phyloP scores from a whole-genome alignment of 2,888 invertebrate genomes.

The Graphium colonna region DNA sequence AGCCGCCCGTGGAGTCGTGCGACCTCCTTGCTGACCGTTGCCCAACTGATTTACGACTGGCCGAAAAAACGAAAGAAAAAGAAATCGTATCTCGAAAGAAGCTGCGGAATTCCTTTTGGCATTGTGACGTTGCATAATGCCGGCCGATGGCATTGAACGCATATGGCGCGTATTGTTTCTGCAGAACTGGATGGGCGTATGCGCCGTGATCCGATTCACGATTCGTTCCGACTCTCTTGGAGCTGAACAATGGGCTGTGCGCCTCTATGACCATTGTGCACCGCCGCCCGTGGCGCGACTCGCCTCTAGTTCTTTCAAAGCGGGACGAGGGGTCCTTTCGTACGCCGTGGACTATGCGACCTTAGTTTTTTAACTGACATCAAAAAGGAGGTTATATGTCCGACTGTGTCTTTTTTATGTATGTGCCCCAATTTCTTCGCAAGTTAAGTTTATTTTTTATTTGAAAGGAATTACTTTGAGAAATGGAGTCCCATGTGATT shows the following conservation, averaged over 20 bases:
- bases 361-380: too few species aligned
- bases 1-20: slow-evolving; percentile 30
- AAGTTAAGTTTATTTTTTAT: too few species aligned
- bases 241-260: slow-evolving; percentile 48
- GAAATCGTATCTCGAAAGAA: slow-evolving; percentile 29
- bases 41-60: slow-evolving; percentile 65
- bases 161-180: slow-evolving; percentile 67
- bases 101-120: slow-evolving; percentile 63
- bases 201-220: slow-evolving; percentile 67
- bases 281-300: slow-evolving; percentile 50
- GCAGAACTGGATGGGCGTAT: slow-evolving; percentile 61
- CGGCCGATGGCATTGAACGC: slow-evolving; percentile 53
- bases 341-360: too few species aligned
- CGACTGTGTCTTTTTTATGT: too few species aligned
- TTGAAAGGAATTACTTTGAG: too few species aligned
- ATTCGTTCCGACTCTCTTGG: slow-evolving; percentile 74
- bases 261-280: slow-evolving; percentile 38
- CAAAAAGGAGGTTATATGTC: too few species aligned
- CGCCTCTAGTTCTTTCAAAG: too few species aligned
- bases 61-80: slow-evolving; percentile 51
- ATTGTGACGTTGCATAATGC: slow-evolving; percentile 73
- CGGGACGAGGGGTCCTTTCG: too few species aligned
- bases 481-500: too few species aligned
- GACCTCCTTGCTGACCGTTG: slow-evolving; percentile 52
- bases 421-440: too few species aligned